Evolutionary conservation across 2,797 vertebrate species (phyloP).

Genomic region (Semotilus atromaculatus): DNA sequence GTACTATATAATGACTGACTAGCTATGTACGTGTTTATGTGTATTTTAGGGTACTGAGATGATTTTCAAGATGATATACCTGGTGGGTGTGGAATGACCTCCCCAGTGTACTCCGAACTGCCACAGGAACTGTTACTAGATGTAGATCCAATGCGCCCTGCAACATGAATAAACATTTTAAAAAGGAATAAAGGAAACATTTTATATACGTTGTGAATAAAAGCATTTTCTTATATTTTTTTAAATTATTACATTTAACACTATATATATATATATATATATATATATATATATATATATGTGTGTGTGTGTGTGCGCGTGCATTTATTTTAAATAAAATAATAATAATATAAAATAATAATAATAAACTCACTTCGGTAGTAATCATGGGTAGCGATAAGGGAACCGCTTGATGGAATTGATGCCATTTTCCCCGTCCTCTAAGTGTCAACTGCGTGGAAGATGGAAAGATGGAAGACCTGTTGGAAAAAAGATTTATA

Average conservation of each 20-base stretch:
- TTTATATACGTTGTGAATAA: too few species aligned
- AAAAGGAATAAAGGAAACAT: too few species aligned
- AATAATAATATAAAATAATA: background rate
- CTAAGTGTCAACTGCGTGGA: constrained; percentile 60
- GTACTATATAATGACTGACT: background rate
- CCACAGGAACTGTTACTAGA: constrained; percentile 94
- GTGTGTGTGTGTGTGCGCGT: too few species aligned
- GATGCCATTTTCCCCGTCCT: constrained; percentile 86
- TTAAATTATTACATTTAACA: too few species aligned
- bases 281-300: too few species aligned
- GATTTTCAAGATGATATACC: constrained; percentile 70
- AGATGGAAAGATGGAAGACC: constrained; percentile 71
- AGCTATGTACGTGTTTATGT: background rate
- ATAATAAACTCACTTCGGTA: constrained; percentile 86
- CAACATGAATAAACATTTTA: constrained; percentile 19
- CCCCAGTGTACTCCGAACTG: constrained; percentile 87
- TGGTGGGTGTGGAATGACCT: constrained; percentile 89
- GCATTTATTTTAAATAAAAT: background rate
- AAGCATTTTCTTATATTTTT: too few species aligned
- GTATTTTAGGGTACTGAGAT: background rate
- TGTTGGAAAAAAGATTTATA: constrained; percentile 22
- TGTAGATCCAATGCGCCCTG: constrained; percentile 91
- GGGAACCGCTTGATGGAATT: constrained; percentile 94
- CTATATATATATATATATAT: too few species aligned
- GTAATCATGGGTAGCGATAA: constrained; percentile 93